Evolutionary conservation across 2,797 vertebrate species (phyloP), one percentile per base, ranked within the genome.

Genomic region (Tapera naevia): DNA sequence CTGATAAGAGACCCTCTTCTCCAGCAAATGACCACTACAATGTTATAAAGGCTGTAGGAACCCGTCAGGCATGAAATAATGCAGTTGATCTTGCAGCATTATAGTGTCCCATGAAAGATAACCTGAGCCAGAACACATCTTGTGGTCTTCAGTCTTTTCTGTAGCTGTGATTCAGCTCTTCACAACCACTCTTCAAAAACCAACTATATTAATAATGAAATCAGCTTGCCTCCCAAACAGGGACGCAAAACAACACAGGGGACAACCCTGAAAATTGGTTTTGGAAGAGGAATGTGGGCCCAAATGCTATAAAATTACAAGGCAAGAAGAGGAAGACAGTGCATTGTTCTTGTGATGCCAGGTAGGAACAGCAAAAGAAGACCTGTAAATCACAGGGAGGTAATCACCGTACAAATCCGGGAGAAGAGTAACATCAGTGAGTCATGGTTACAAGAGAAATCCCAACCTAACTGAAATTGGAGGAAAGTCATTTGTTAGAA

Each of bases 331-430:
- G n/a, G 65, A 35, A 92, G 43, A 30, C 7, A 5, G 60, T 8
- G 33, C 41, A 51, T 11, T 61, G 82, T 56, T 61, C 32, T 54
- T 61, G 73, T 46, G 53, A 51, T 75, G 35, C 41, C 53, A 51
- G 25, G 30, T 41, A 80, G 57, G 53, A 87, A 53, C 61, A 50
- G 65, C 74, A 25, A 32, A 37, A 51, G 74, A n/a, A 74, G 43
- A n/a, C 7, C 57, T 21, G 57, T 23, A 37, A 86, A 81, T 80
- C 73, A 56, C 73, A 21, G 61, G 80, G 53, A 11, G 8, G 27
- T 5, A n/a, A 66, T 21, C 70, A 24, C 6, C 2, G 39, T 51
- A 62, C 46, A 73, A 46, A 53, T 39, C 53, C 0, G 0, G 16
- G n/a, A 81, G 39, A 54, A 24, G 3, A 72, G 13, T 1, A 0